Evolutionary conservation across 1,140 invertebrate genomes (phyloP).

Genomic region (Helicoverpa zea): DNA sequence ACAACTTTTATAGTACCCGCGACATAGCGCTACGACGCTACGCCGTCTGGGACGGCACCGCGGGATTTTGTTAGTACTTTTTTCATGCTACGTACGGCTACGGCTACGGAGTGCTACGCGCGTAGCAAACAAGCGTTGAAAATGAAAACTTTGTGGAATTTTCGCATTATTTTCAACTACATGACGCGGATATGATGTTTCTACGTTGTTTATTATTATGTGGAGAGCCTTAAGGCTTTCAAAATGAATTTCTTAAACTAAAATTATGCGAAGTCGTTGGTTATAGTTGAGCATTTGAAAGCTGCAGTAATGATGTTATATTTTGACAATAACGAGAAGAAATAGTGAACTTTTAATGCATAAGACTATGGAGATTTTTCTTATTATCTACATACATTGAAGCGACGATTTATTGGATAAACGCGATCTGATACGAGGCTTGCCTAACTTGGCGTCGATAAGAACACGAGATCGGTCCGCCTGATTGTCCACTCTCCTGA

Average conservation of each 20-base stretch:
- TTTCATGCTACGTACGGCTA: constrained; percentile 20
- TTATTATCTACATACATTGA: not conserved
- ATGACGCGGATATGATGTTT: constrained; percentile 17
- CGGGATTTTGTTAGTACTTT: constrained; percentile 18
- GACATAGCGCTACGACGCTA: constrained; percentile 44
- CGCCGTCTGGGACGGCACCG: constrained; percentile 30
- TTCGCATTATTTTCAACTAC: constrained; percentile 22
- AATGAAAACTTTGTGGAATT: constrained; percentile 27
- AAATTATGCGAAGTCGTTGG: no score
- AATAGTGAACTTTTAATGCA: no score
- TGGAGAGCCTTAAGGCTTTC: not conserved
- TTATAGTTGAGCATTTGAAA: no score
- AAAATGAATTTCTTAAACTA: not conserved
- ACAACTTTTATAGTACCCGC: constrained; percentile 47
- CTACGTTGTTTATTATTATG: not conserved
- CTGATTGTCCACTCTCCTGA: not conserved
- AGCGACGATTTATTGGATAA: constrained; percentile 9
- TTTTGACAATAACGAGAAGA: no score
- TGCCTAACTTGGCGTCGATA: constrained; percentile 6
- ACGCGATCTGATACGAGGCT: not conserved
- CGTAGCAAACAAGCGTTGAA: constrained; percentile 20
- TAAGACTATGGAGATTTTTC: not conserved
- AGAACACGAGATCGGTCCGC: constrained; percentile 5
- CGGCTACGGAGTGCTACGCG: constrained; percentile 21
- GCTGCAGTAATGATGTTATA: no score